Evolutionary conservation across 2,888 invertebrate genomes (phyloP).

Genomic region (Bombylius discolor): DNA sequence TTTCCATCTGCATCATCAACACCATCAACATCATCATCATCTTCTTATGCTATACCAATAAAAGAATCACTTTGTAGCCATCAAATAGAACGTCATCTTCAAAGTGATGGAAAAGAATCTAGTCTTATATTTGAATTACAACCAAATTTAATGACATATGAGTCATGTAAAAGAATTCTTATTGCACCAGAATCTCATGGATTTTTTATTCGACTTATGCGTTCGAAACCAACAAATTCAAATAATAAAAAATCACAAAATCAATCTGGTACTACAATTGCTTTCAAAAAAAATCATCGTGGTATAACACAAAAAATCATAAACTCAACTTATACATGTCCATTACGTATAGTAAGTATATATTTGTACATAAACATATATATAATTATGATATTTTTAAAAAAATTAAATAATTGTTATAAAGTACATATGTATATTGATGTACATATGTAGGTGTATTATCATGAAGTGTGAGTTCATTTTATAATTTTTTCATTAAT

Average conservation of each 20-base stretch:
- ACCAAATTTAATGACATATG: conserved; percentile 21
- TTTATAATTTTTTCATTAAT: too few relatives aligned
- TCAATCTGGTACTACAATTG: conserved; percentile 6
- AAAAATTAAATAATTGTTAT: too few relatives aligned
- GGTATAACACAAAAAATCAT: conserved; percentile 10
- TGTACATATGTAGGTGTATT: too few relatives aligned
- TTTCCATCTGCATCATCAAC: neutral
- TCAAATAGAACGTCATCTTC: conserved; percentile 31
- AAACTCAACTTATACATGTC: conserved; percentile 25
- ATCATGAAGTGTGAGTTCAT: too few relatives aligned
- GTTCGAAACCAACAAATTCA: conserved; percentile 8
- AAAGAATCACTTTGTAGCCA: conserved; percentile 28
- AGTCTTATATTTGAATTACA: conserved; percentile 34
- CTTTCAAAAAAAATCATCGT: neutral
- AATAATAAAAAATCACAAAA: conserved; percentile 23
- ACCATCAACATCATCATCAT: neutral
- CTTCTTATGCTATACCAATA: too few relatives aligned
- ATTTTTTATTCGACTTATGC: conserved; percentile 32
- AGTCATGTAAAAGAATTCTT: conserved; percentile 29
- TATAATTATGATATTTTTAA: too few relatives aligned
- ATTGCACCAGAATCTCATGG: conserved; percentile 32
- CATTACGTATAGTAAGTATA: conserved; percentile 33
- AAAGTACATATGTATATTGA: too few relatives aligned
- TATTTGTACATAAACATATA: too few relatives aligned
- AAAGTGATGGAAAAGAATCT: conserved; percentile 34